Percentiles rank a stretch among this genome's conserved stretches.
phyloP scores from a whole-genome alignment of 2,797 vertebrate genomes.

The Sarcoramphus papa region DNA sequence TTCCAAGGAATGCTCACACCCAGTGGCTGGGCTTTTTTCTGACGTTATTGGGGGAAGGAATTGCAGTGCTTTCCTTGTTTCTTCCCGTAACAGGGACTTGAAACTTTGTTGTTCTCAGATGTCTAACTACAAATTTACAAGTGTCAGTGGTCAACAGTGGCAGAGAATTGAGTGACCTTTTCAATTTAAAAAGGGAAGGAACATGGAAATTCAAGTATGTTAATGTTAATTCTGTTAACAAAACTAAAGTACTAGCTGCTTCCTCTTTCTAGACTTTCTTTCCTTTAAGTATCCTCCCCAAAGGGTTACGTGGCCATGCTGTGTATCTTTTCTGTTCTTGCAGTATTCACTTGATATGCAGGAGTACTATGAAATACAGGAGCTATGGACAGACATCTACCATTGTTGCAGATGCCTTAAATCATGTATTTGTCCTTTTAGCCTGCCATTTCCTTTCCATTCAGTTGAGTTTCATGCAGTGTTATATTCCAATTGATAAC shows the following conservation, averaged over 20 bases:
- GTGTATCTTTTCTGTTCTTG: neutral
- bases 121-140: neutral
- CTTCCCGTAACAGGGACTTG: neutral
- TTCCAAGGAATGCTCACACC: neutral
- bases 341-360: neutral
- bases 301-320: neutral
- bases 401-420: neutral
- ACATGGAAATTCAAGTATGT: neutral
- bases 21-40: neutral
- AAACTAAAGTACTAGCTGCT: neutral
- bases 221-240: neutral
- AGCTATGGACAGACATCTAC: neutral
- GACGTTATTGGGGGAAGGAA: neutral
- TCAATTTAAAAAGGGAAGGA: neutral
- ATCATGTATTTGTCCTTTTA: neutral
- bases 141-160: neutral
- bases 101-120: neutral
- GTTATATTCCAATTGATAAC: neutral
- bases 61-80: neutral
- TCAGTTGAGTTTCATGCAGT: neutral
- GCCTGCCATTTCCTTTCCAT: no score
- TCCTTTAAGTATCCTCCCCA: neutral
- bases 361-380: neutral
- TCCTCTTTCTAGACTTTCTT: neutral
- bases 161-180: neutral